Percentiles rank a stretch among this genome's conserved stretches.
phyloP scores from a whole-genome alignment of 2,888 invertebrate species.

The Apotomis capreana region DNA sequence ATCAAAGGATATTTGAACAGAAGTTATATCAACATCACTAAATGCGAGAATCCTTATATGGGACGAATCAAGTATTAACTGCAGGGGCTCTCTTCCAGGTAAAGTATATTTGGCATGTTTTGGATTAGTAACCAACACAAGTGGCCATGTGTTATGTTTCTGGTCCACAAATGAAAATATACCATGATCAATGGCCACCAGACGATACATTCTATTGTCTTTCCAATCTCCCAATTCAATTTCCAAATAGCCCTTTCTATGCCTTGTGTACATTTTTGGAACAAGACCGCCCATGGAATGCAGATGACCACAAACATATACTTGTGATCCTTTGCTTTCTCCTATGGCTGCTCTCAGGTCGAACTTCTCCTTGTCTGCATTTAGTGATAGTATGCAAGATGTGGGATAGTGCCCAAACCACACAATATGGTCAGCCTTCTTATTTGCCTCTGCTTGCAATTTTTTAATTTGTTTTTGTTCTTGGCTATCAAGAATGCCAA shows the following conservation, averaged over 20 bases:
- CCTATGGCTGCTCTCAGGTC: constrained; percentile 84
- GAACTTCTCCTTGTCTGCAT: constrained; percentile 74
- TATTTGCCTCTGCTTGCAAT: constrained; percentile 82
- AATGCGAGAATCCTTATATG: constrained; percentile 93
- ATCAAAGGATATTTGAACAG: constrained; percentile 87
- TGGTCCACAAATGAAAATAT: constrained; percentile 93
- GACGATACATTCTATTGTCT: constrained; percentile 92
- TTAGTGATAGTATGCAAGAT: constrained; percentile 89
- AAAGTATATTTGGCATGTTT: constrained; percentile 90
- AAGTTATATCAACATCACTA: constrained; percentile 85
- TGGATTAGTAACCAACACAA: constrained; percentile 94
- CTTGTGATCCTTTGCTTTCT: constrained; percentile 84
- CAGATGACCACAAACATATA: constrained; percentile 95
- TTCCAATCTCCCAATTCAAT: constrained; percentile 97
- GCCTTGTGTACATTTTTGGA: constrained; percentile 93
- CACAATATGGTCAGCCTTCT: constrained; percentile 71
- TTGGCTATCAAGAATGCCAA: constrained; percentile 86
- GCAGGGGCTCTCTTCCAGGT: constrained; percentile 88
- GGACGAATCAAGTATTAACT: constrained; percentile 86
- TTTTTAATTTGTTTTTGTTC: constrained; percentile 84
- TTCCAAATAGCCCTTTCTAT: constrained; percentile 92
- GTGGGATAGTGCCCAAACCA: constrained; percentile 97
- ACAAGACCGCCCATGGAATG: constrained; percentile 92
- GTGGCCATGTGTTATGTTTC: constrained; percentile 90
- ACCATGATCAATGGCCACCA: constrained; percentile 95